Evolutionary conservation across 2,113 vertebrate genomes (phyloP), one percentile per base, ranked within the genome.

Genomic region (Mormoops blainvillei): DNA sequence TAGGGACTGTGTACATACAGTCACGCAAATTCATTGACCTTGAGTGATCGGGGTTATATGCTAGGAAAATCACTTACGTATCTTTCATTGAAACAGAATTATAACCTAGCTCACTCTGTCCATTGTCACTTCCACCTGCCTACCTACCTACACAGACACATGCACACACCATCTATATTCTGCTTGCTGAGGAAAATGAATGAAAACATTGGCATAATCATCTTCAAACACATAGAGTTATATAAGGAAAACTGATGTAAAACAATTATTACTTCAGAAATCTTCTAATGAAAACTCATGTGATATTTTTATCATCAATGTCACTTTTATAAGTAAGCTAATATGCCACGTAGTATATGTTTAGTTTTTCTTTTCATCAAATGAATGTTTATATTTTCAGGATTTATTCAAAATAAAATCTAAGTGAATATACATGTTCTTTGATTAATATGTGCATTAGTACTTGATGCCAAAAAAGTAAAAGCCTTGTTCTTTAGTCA

Each of bases 201-300:
- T 70, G 28, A 71, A 94, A 84, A 48, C 20, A 15, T 52, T 54
- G 50, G 12, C 56, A 77, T 68, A 77, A 65, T 77, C 33, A 52
- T 89, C 65, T 87, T 90, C 65, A 92, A 45, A 77, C 7, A 94
- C 33, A 50, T 36, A 43, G 9, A 65, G 7, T 19, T 85, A 38
- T 78, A 80, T 58, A 87, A 45, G 33, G 38, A 93, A 87, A 95
- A 76, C 10, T 26, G 15, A 48, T 71, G 5, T 56, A 74, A 36
- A 78, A 87, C 45, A 83, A 83, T 70, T 74, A 38, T 68, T 94
- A 77, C 38, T 63, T 95, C 92, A 36, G 45, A 92, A 91, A 87
- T 78, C 26, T 7, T 92, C 50, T 80, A 77, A 91, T 12, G 43
- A 95, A 93, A 93, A 65, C 4, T 87, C 33, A 54, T 45, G 36